These are phyloP conservation scores for Melangyna quadrimaculata DNA, from an alignment of 2,888 invertebrate species.

Conservation along the genomic window DNA sequence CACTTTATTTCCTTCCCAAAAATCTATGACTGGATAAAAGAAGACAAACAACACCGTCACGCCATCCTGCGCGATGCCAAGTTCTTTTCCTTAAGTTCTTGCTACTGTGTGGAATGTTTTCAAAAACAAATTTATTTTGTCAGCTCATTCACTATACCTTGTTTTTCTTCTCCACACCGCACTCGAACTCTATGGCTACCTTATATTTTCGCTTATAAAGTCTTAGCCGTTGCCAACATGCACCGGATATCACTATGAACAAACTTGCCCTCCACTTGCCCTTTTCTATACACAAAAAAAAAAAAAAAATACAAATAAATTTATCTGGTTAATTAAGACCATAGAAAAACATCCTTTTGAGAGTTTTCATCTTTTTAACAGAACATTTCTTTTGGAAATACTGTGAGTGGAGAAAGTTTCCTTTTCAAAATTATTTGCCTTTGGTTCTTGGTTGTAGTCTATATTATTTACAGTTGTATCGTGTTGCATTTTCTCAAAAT, in stretches of 20 bases:
- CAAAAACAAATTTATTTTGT: conserved; percentile 28
- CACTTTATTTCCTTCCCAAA: neutral
- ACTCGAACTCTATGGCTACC: neutral
- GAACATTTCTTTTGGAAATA: neutral
- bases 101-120: neutral
- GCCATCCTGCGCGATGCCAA: neutral
- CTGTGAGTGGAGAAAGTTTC: neutral
- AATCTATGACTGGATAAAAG: neutral
- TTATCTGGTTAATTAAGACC: conserved; percentile 60
- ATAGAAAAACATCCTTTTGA: conserved; percentile 47
- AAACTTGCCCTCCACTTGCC: neutral
- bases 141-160: conserved; percentile 26
- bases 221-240: neutral
- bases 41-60: neutral
- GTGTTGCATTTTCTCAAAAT: neutral
- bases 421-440: neutral
- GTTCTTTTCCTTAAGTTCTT: neutral
- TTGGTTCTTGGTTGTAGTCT: too few species aligned
- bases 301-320: neutral
- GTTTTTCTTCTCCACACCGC: neutral
- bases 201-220: neutral
- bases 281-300: neutral
- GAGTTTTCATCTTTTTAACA: neutral
- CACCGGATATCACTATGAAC: neutral
- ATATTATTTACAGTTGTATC: neutral